Conservation (phyloP, 1,140 invertebrate genomes). For the Ptiloglossa arizonensis region DNA sequence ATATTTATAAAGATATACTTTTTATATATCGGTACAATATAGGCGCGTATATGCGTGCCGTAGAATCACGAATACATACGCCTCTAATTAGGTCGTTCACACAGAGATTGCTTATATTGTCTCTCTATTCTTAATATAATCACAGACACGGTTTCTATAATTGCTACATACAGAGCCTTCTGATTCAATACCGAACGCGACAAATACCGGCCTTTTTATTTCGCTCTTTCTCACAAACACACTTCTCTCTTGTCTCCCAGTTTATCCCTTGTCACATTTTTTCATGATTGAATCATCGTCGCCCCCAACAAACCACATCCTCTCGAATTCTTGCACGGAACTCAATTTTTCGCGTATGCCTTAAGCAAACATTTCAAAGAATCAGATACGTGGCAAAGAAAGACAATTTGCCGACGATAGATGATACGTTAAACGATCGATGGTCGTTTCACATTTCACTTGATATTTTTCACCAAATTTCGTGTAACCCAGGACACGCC, state of each 20-base stretch:
- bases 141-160: conserved; percentile 74
- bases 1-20: conserved; percentile 47
- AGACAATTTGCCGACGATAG: neutral
- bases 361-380: neutral
- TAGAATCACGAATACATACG: conserved; percentile 26
- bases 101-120: conserved; percentile 69
- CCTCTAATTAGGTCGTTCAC: conserved; percentile 63
- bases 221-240: conserved; percentile 14
- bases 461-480: neutral
- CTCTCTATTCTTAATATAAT: conserved; percentile 74
- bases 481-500: neutral
- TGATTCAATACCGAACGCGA: conserved; percentile 66
- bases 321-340: conserved; percentile 2
- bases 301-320: neutral
- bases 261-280: neutral
- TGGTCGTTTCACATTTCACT: neutral
- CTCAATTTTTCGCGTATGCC: neutral
- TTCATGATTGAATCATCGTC: neutral
- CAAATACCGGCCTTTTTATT: conserved; percentile 33
- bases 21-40: conserved; percentile 48
- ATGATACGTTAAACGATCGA: neutral
- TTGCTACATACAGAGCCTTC: conserved; percentile 74
- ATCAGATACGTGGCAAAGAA: neutral
- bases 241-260: neutral
- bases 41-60: neutral